Evolutionary conservation across 2,888 invertebrate species (phyloP).

Genomic region (Parnassius glacialis): DNA sequence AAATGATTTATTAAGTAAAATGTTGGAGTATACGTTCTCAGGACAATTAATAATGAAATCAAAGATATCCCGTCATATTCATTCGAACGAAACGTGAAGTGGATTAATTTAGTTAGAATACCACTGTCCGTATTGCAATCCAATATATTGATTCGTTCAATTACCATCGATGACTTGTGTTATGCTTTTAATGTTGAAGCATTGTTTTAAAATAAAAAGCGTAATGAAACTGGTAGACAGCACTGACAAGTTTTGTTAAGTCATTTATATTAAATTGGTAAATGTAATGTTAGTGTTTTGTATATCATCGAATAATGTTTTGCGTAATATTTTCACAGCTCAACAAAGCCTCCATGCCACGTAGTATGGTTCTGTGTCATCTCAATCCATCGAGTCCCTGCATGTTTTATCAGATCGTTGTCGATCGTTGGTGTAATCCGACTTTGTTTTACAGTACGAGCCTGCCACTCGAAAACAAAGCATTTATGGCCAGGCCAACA

Average conservation of each 20-base stretch:
- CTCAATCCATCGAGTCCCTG: no score
- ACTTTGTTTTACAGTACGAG: no score
- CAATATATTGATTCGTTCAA: constrained; percentile 46
- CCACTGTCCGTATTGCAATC: constrained; percentile 33
- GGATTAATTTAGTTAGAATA: constrained; percentile 30
- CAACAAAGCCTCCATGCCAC: no score
- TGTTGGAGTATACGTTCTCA: neutral
- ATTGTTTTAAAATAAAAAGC: constrained; percentile 20
- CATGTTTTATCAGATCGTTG: no score
- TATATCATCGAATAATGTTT: no score
- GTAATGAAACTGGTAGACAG: neutral
- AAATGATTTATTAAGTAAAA: constrained; percentile 2
- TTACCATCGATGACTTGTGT: constrained; percentile 59
- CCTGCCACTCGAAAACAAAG: no score
- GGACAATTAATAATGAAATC: constrained; percentile 33
- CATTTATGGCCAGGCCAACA: no score
- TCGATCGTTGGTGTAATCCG: no score
- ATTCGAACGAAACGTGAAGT: constrained; percentile 30
- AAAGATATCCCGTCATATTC: constrained; percentile 34
- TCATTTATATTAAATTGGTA: no score
- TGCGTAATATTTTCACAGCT: no score
- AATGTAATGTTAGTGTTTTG: no score
- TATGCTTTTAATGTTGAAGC: constrained; percentile 34
- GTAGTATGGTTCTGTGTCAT: no score
- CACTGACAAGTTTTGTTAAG: neutral